These are phyloP conservation scores for Prionailurus bengalensis DNA, from an alignment of 2,113 vertebrate species.

Conservation along the genomic window DNA sequence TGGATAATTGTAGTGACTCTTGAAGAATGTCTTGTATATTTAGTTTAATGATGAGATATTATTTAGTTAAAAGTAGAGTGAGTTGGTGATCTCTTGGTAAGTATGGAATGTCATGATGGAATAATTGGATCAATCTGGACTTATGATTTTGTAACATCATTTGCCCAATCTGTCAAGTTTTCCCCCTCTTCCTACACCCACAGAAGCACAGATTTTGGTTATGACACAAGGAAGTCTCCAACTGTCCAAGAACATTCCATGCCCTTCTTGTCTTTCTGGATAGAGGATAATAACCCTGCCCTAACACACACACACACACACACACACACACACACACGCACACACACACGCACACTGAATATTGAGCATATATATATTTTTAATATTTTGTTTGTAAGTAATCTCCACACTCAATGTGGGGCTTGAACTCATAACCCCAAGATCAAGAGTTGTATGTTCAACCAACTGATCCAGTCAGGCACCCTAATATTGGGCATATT, in stretches of 20 bases:
- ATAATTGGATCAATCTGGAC: constrained; percentile 75
- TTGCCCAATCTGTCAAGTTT: constrained; percentile 73
- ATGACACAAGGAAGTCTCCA: constrained; percentile 48
- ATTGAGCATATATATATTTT: not conserved
- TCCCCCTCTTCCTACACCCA: constrained; percentile 65
- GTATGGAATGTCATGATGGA: constrained; percentile 49
- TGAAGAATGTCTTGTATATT: not conserved
- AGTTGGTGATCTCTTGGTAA: constrained; percentile 47
- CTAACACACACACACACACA: not conserved
- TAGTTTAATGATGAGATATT: not conserved
- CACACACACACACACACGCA: not conserved
- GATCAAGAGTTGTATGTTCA: not conserved
- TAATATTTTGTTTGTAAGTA: not conserved
- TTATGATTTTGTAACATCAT: constrained; percentile 63
- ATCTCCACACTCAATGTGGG: not conserved
- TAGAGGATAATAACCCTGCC: not conserved
- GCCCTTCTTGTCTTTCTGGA: not conserved
- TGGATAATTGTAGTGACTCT: not conserved
- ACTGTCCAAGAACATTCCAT: constrained; percentile 66
- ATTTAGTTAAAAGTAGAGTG: constrained; percentile 30
- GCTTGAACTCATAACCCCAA: not conserved
- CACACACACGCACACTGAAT: not conserved
- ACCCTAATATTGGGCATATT: not conserved
- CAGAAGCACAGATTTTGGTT: constrained; percentile 74
- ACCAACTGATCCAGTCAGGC: not conserved